These are phyloP conservation scores for Hirudinaria manillensis DNA, from an alignment of 2,888 invertebrate species.

Conservation along the genomic window DNA sequence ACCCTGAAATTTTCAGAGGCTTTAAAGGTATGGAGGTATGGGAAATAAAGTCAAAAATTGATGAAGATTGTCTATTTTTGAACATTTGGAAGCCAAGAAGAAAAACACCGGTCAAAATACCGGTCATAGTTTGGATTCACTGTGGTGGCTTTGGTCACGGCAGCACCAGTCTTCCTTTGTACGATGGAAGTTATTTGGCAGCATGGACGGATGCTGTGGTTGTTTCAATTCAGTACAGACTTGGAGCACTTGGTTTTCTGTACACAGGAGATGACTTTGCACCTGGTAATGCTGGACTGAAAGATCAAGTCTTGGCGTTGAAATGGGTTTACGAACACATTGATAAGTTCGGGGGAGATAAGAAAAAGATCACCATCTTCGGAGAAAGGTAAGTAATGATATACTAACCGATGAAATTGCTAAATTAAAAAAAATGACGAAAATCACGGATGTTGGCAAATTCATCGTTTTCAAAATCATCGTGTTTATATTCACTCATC, in stretches of 20 bases:
- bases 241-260: slow-evolving; percentile 63
- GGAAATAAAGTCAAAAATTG: slow-evolving; percentile 65
- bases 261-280: slow-evolving; percentile 74
- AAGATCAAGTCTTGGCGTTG: slow-evolving; percentile 88
- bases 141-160: slow-evolving; percentile 91
- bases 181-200: slow-evolving; percentile 65
- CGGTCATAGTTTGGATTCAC: slow-evolving; percentile 85
- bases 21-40: background rate
- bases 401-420: too few species aligned
- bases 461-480: too few species aligned
- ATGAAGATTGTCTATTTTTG: slow-evolving; percentile 90
- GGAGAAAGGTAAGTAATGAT: slow-evolving; percentile 40
- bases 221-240: slow-evolving; percentile 84
- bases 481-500: too few species aligned
- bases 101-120: slow-evolving; percentile 52
- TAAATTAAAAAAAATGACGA: too few species aligned
- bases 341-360: slow-evolving; percentile 45
- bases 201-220: slow-evolving; percentile 84
- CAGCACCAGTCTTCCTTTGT: slow-evolving; percentile 68
- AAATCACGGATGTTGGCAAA: too few species aligned
- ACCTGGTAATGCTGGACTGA: slow-evolving; percentile 82
- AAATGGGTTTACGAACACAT: slow-evolving; percentile 90
- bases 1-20: background rate
- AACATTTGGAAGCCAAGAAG: slow-evolving; percentile 70
- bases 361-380: slow-evolving; percentile 43